These are phyloP conservation scores for Orientallactaga bullata DNA, from an alignment of 2,113 vertebrate genomes.

Conservation along the genomic window DNA sequence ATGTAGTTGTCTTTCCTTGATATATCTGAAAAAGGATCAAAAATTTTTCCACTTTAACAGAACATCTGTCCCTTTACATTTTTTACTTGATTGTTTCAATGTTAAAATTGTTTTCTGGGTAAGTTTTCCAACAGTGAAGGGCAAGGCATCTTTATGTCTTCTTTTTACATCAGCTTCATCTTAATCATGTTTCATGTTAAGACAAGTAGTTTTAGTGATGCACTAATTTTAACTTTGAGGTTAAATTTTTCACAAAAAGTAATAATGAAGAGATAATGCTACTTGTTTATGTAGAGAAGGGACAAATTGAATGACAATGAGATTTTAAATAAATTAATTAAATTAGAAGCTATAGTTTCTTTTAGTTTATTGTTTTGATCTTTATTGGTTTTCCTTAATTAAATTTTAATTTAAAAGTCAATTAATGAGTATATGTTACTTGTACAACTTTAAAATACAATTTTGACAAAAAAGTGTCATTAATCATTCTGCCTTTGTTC, in stretches of 20 bases:
- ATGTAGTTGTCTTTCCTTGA: constrained; percentile 35
- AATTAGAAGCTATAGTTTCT: constrained; percentile 18
- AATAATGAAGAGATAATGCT: not conserved
- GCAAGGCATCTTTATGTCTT: not conserved
- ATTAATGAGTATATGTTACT: not conserved
- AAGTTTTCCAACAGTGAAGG: constrained; percentile 49
- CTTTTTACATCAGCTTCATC: constrained; percentile 8
- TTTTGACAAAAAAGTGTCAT: not conserved
- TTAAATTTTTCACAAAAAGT: not conserved
- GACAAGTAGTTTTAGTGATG: not conserved
- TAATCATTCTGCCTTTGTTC: not conserved
- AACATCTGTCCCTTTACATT: not conserved
- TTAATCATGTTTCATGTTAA: constrained; percentile 11
- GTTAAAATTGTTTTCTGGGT: constrained; percentile 23
- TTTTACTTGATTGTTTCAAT: constrained; percentile 15
- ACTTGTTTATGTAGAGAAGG: not conserved
- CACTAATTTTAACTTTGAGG: not conserved
- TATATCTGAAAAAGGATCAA: constrained; percentile 37
- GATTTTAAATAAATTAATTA: not conserved
- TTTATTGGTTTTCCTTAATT: not conserved
- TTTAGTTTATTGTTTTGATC: not conserved
- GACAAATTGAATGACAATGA: not conserved
- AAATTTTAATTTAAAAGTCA: constrained; percentile 4
- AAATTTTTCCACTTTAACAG: not conserved
- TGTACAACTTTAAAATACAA: not conserved